These are phyloP conservation scores for Megalurothrips usitatus DNA, from an alignment of 2,888 invertebrate species.

Conservation along the genomic window DNA sequence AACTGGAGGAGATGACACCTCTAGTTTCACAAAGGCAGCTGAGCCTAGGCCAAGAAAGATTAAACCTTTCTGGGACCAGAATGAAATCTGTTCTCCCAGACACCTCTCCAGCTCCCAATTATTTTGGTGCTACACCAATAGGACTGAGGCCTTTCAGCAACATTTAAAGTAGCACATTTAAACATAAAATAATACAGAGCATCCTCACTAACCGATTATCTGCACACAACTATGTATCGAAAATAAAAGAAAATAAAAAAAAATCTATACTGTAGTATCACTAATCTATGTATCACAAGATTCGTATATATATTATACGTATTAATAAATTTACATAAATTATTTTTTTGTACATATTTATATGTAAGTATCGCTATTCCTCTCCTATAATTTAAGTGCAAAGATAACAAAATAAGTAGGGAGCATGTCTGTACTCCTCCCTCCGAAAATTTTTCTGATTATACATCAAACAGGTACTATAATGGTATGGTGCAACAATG, in stretches of 20 bases:
- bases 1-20: background rate
- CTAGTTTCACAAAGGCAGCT: background rate
- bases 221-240: background rate
- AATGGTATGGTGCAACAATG: constrained; percentile 14
- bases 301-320: constrained; percentile 1
- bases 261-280: constrained; percentile 11
- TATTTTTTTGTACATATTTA: background rate
- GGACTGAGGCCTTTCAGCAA: background rate
- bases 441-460: background rate
- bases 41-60: background rate
- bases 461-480: constrained; percentile 1
- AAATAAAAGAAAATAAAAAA: constrained; percentile 2
- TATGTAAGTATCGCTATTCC: background rate
- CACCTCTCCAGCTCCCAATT: too few species aligned
- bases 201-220: background rate
- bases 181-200: background rate
- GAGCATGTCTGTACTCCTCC: background rate
- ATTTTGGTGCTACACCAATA: background rate
- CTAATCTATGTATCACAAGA: constrained; percentile 23
- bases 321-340: background rate
- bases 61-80: background rate
- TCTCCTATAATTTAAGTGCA: background rate
- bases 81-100: too few species aligned
- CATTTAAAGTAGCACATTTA: background rate
- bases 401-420: constrained; percentile 21